Evolutionary conservation across 2,888 invertebrate species (phyloP).

Genomic region (Orthosia cruda): DNA sequence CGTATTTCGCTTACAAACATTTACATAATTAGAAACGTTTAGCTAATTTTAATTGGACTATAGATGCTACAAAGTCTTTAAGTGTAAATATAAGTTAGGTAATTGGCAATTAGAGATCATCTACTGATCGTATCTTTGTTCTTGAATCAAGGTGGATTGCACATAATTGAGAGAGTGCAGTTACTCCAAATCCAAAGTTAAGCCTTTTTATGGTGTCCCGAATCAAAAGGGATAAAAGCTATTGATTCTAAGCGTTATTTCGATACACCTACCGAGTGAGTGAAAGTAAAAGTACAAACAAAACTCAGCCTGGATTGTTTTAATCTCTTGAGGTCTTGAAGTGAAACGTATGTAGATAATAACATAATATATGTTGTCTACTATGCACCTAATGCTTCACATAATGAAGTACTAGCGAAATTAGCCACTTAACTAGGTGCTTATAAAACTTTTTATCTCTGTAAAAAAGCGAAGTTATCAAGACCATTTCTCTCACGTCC

Average conservation of each 20-base stretch:
- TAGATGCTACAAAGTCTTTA: slow-evolving; percentile 53
- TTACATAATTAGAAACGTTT: slow-evolving; percentile 83
- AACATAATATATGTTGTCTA: no score
- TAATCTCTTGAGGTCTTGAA: not conserved
- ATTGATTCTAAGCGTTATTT: not conserved
- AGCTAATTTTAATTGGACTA: slow-evolving; percentile 78
- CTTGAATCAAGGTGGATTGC: slow-evolving; percentile 21
- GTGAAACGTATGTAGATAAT: no score
- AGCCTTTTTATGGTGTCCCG: not conserved
- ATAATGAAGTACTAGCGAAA: slow-evolving; percentile 3
- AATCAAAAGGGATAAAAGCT: not conserved
- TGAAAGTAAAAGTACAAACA: not conserved
- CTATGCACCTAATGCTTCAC: not conserved
- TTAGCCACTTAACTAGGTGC: not conserved
- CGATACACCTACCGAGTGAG: not conserved
- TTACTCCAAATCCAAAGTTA: not conserved
- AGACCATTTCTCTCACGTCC: slow-evolving; percentile 74
- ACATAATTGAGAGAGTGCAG: slow-evolving; percentile 13
- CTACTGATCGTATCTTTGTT: slow-evolving; percentile 38
- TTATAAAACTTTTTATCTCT: not conserved
- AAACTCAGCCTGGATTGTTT: not conserved
- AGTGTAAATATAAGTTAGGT: slow-evolving; percentile 23
- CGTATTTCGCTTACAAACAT: slow-evolving; percentile 81
- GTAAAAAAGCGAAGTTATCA: slow-evolving; percentile 65
- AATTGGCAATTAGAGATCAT: slow-evolving; percentile 41